Base-by-base conservation (phyloP, 1,140 invertebrate genomes). In the Mesaphorura yosii region DNA sequence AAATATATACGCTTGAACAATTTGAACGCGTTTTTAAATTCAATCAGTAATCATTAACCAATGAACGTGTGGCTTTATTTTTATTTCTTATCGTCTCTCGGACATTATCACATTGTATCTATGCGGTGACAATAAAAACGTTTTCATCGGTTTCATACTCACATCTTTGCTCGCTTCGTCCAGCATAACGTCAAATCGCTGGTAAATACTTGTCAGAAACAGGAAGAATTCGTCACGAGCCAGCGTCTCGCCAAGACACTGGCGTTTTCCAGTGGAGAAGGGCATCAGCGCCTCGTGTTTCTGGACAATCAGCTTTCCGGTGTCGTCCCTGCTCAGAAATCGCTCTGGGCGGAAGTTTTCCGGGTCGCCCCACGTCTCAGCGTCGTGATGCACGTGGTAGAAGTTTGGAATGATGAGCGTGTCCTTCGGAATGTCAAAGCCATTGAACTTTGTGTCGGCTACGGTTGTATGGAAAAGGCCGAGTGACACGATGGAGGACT, bases 311-410 rank as follows among this genome's bases (percentile, higher is more conserved):
- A n/a, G n/a, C n/a, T n/a, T n/a, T n/a, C 14, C 19, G 3, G 27
- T 34, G 1, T 29, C 48, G 19, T 59, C 44, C 19, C 14, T 23
- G 15, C 17, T 51, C 2, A 75, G 45, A 67, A 74, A 76, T 46
- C 73, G 64, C 37, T 73, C 70, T 3, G 74, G 74, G 20, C 64
- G 56, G 54, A 71, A 76, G 19, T 53, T 53, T 17, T 69, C 60
- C 4, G 74, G 72, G 5, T 73, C 62, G 0, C 65, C 64, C 59
- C 72, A 75, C 14, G 69, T 53, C 5, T 58, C 53, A 0, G 67
- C 61, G 56, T 75, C 67, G 25, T 68, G 66, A 57, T 67, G 66
- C 60, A 73, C 68, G 1, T 62, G 64, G 39, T 65, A 73, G 23
- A 71, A 40, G 55, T 74, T 73, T 3, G 67, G 64, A 0, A 71